phyloP scores from a whole-genome alignment of 2,888 invertebrate genomes.

The Pegoplata infirma region DNA sequence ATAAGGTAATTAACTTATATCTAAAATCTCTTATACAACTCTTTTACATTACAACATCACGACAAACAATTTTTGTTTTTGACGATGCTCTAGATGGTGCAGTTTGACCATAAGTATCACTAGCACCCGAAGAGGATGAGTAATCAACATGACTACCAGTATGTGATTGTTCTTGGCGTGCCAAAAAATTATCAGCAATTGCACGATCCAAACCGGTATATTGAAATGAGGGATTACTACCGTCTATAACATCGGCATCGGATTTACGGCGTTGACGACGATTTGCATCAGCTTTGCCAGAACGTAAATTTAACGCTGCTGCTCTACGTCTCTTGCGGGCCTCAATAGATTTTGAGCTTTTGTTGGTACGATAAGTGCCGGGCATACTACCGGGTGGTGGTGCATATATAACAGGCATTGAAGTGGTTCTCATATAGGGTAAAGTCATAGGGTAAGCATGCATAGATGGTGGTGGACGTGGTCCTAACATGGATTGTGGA shows the following conservation, averaged over 20 bases:
- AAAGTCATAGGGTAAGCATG: constrained; percentile 71
- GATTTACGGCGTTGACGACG: constrained; percentile 76
- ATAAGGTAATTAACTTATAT: constrained; percentile 7
- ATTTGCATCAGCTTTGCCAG: constrained; percentile 69
- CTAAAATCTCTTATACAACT: constrained; percentile 1
- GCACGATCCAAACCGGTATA: constrained; percentile 77
- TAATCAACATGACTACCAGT: constrained; percentile 75
- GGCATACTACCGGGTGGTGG: constrained; percentile 66
- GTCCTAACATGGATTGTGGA: constrained; percentile 65
- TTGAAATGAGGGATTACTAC: constrained; percentile 73
- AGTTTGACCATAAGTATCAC: constrained; percentile 63
- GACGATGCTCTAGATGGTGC: constrained; percentile 66
- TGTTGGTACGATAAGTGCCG: constrained; percentile 72
- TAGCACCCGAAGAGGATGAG: constrained; percentile 71
- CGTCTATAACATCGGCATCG: constrained; percentile 74
- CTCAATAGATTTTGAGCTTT: constrained; percentile 69
- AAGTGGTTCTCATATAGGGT: constrained; percentile 70
- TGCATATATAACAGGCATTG: constrained; percentile 68
- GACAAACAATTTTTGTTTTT: constrained; percentile 73
- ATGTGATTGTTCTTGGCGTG: constrained; percentile 74
- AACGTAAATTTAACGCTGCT: constrained; percentile 59
- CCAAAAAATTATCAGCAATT: constrained; percentile 76
- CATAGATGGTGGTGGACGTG: constrained; percentile 67
- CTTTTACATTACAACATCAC: constrained; percentile 74
- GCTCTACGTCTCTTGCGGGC: constrained; percentile 66